A percentile compares a stretch with the other conserved stretches of the same genome.
These are phyloP conservation scores for Drosophila murphyi DNA, from an alignment of 1,140 invertebrate species.

Conservation along the genomic window DNA sequence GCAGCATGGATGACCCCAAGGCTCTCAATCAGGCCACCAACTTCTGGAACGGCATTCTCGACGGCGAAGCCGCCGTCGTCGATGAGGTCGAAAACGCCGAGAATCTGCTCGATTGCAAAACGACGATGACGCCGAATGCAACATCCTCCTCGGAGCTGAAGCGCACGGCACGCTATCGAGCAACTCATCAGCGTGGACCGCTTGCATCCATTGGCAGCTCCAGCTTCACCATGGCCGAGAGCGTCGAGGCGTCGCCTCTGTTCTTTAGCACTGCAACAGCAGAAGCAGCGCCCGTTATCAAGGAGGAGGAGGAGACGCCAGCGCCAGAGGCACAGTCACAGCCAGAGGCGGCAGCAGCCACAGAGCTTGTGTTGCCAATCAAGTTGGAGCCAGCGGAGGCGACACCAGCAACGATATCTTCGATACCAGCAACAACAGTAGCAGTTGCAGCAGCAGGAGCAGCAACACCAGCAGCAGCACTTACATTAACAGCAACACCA, in stretches of 20 bases:
- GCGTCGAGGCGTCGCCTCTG: constrained; percentile 11
- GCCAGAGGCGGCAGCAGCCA: not conserved
- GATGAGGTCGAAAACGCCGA: constrained; percentile 75
- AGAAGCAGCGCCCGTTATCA: constrained; percentile 42
- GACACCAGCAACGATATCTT: not conserved
- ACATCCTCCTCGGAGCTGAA: constrained; percentile 39
- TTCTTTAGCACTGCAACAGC: constrained; percentile 59
- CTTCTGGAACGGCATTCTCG: constrained; percentile 83
- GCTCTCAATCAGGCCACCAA: constrained; percentile 78
- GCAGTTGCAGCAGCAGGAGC: not conserved
- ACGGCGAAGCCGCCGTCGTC: constrained; percentile 76
- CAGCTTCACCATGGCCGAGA: constrained; percentile 44
- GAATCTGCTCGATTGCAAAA: constrained; percentile 74
- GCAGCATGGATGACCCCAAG: constrained; percentile 81
- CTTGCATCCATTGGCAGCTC: constrained; percentile 54
- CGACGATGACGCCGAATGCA: constrained; percentile 4
- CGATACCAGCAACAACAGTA: not conserved
- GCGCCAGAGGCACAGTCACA: constrained; percentile 17
- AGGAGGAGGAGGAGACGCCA: constrained; percentile 35
- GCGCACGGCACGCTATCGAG: constrained; percentile 55
- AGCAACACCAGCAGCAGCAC: not conserved
- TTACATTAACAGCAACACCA: constrained; percentile 5
- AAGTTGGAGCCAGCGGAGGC: constrained; percentile 33
- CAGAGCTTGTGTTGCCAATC: not conserved
- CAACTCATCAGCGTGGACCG: constrained; percentile 1